Conservation (phyloP, 1,140 invertebrate genomes). For the Sesamia nonagrioides region DNA sequence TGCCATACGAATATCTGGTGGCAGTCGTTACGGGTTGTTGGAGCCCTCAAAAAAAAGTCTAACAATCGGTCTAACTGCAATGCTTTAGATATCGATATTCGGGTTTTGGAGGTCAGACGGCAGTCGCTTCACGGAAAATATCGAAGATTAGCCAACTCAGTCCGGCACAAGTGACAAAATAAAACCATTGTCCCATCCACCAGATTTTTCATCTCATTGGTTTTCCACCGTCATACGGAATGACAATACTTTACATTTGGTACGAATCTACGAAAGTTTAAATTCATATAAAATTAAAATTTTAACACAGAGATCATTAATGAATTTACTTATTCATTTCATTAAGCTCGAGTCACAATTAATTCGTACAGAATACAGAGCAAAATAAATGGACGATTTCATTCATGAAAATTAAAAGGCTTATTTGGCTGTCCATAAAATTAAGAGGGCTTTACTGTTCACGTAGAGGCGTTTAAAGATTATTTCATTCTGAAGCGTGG, state of each 20-base stretch:
- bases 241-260: not conserved
- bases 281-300: not conserved
- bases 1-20: too few species aligned
- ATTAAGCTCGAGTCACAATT: conserved; percentile 12
- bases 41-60: too few species aligned
- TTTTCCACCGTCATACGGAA: too few species aligned
- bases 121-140: too few species aligned
- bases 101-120: too few species aligned
- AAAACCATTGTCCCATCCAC: too few species aligned
- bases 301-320: not conserved
- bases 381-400: conserved; percentile 17
- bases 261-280: not conserved
- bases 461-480: not conserved
- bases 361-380: conserved; percentile 19
- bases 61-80: too few species aligned
- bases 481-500: not conserved
- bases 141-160: too few species aligned
- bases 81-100: too few species aligned
- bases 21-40: too few species aligned
- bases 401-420: conserved; percentile 36
- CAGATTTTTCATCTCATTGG: too few species aligned
- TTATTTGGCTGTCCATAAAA: conserved; percentile 26
- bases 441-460: conserved; percentile 12
- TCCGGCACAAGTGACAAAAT: too few species aligned
- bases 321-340: conserved; percentile 2